A percentile compares a stretch with the other conserved stretches of the same genome.
Conservation (phyloP, 2,797 vertebrate species). For the Spheniscus humboldti region DNA sequence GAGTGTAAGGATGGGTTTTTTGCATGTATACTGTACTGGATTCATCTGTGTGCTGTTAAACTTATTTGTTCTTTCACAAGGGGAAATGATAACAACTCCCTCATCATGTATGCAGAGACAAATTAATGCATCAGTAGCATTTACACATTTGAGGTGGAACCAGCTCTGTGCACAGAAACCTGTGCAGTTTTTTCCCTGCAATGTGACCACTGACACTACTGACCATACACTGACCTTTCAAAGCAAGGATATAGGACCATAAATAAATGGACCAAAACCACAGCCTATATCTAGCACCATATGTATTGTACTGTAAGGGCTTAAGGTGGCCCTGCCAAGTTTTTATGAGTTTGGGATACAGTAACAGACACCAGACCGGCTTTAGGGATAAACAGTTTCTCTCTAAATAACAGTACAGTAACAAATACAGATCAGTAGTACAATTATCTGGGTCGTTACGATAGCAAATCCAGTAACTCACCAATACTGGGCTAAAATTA, state of each 20-base stretch:
- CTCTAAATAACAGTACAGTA: neutral
- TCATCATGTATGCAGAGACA: neutral
- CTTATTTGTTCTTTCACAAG: neutral
- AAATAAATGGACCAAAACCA: neutral
- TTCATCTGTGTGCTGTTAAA: neutral
- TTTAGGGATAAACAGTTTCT: neutral
- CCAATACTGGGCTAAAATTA: neutral
- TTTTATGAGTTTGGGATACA: neutral
- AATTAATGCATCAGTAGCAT: neutral
- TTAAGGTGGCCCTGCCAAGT: neutral
- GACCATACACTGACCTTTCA: neutral
- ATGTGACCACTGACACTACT: neutral
- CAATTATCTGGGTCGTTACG: accelerated
- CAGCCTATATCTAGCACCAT: neutral
- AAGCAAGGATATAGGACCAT: neutral
- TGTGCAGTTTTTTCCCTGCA: neutral
- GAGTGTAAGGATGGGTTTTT: neutral
- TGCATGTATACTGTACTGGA: neutral
- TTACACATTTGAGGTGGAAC: neutral
- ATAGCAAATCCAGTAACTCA: neutral
- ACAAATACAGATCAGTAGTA: neutral
- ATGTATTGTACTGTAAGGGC: neutral
- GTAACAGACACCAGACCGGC: neutral
- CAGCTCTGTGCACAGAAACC: neutral
- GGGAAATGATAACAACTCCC: neutral